Evolutionary conservation across 2,888 invertebrate genomes (phyloP).

Genomic region (Eupithecia pulchellata): DNA sequence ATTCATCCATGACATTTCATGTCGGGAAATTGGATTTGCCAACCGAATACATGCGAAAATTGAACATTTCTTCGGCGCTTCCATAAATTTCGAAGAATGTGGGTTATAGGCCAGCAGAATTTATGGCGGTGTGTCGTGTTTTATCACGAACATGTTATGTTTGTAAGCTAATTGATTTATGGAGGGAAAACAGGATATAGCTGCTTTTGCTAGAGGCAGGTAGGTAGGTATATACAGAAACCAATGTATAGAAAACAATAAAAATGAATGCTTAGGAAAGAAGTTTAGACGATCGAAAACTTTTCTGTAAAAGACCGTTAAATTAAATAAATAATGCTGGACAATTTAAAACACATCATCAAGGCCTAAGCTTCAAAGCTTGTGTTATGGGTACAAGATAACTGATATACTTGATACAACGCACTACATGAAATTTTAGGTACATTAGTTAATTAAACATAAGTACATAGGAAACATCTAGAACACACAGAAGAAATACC

Average conservation of each 20-base stretch:
- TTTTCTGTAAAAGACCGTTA: no score
- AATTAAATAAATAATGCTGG: no score
- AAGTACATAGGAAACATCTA: no score
- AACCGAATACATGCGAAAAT: conserved; percentile 37
- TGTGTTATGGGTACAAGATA: no score
- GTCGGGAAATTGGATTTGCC: conserved; percentile 61
- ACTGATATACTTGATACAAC: no score
- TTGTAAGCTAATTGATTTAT: conserved; percentile 42
- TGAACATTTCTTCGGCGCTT: conserved; percentile 26
- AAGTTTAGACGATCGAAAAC: background rate
- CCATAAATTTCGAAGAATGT: conserved; percentile 36
- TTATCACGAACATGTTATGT: conserved; percentile 27
- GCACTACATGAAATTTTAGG: no score
- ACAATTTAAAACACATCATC: no score
- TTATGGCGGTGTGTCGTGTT: conserved; percentile 21
- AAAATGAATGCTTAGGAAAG: background rate
- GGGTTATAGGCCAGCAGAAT: conserved; percentile 29
- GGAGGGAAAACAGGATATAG: background rate
- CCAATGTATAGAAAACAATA: background rate
- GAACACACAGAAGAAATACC: no score
- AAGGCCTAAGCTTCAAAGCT: no score
- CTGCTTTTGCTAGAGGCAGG: background rate
- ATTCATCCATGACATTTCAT: conserved; percentile 63
- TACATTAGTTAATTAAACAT: no score
- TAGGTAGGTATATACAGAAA: no score